phyloP scores from a whole-genome alignment of 2,888 invertebrate species.

The Pterostichus niger region DNA sequence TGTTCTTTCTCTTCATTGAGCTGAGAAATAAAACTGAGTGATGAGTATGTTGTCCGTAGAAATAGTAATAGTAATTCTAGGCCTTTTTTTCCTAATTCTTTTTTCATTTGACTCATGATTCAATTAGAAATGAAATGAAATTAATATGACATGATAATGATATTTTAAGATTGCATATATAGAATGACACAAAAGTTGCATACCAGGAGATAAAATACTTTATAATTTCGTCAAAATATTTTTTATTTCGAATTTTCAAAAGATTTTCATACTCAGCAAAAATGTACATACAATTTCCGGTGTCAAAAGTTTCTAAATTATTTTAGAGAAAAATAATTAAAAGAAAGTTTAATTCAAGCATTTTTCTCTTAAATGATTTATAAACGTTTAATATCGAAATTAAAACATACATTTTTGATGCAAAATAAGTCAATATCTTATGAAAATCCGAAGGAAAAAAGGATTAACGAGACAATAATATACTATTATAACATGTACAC shows the following conservation, averaged over 20 bases:
- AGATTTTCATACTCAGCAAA: not conserved
- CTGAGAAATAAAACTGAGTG: conserved; percentile 61
- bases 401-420: too few species aligned
- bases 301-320: not conserved
- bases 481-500: too few species aligned
- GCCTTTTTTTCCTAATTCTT: not conserved
- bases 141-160: conserved; percentile 38
- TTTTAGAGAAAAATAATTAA: too few species aligned
- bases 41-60: conserved; percentile 3
- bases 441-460: too few species aligned
- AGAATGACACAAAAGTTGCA: not conserved
- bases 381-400: too few species aligned
- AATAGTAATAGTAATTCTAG: not conserved
- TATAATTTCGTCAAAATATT: too few species aligned
- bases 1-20: conserved; percentile 71
- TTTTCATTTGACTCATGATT: not conserved
- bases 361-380: too few species aligned
- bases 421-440: too few species aligned
- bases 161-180: not conserved
- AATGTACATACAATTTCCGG: not conserved
- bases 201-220: too few species aligned
- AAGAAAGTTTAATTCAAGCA: too few species aligned
- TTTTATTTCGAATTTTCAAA: not conserved
- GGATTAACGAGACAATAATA: too few species aligned
- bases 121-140: conserved; percentile 30